Evolutionary conservation across 2,888 invertebrate genomes (phyloP).

Genomic region (Panorpa germanica): DNA sequence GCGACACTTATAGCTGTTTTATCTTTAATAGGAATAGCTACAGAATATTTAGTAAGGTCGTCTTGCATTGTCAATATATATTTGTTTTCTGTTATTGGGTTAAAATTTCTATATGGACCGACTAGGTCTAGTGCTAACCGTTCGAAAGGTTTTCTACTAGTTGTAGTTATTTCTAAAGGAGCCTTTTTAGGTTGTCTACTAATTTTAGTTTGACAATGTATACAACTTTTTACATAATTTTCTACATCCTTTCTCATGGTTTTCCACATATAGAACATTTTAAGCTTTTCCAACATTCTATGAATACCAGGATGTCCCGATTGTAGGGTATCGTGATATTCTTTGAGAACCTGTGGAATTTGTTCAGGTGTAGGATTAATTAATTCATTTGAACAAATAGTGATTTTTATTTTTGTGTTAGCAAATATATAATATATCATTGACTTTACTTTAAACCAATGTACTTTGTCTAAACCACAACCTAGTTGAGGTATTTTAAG

Average conservation of each 20-base stretch:
- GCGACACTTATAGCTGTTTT: slow-evolving; percentile 18
- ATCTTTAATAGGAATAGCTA: slow-evolving; percentile 15
- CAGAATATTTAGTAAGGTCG: slow-evolving; percentile 15
- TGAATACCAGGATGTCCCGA: too few species aligned
- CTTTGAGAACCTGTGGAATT: too few species aligned
- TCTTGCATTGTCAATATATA: slow-evolving; percentile 16
- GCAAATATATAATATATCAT: too few species aligned
- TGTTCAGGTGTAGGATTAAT: too few species aligned
- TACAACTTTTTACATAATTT: slow-evolving; percentile 16
- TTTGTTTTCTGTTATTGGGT: slow-evolving; percentile 14
- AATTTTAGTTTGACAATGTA: slow-evolving; percentile 17
- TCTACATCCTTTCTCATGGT: slow-evolving; percentile 18
- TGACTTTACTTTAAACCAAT: too few species aligned
- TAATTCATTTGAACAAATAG: too few species aligned
- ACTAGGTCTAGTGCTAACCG: slow-evolving; percentile 16
- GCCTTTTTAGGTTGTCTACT: slow-evolving; percentile 12
- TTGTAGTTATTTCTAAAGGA: slow-evolving; percentile 18
- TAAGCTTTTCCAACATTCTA: too few species aligned
- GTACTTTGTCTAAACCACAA: too few species aligned
- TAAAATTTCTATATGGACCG: too few species aligned
- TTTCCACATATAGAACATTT: slow-evolving; percentile 17
- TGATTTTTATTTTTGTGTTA: too few species aligned
- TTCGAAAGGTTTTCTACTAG: slow-evolving; percentile 16
- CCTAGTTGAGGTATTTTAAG: too few species aligned
- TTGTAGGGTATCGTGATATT: too few species aligned